Base-by-base conservation (phyloP, 1,140 invertebrate species). In the Lutraria rhynchaena region DNA sequence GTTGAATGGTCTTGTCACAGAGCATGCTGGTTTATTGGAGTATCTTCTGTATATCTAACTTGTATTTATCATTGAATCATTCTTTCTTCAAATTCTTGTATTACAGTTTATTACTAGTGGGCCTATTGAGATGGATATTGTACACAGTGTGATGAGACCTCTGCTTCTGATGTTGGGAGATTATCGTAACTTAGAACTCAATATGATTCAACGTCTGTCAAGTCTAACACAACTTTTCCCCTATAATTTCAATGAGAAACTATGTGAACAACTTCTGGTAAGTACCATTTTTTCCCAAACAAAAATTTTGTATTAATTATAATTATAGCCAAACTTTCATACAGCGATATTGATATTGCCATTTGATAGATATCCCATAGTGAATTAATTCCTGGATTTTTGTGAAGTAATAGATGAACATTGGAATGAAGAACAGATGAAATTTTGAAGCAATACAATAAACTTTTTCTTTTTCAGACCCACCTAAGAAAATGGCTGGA, bases 171-270 rank as follows among this genome's bases (percentile, higher is more conserved):
- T 95, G 0, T 91, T 99, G 9, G 96, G 96, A 0, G 97, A 99
- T 90, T 96, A 97, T 84, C 94, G 97, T 55, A 96, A 96, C 87
- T 93, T 99, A 2, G 98, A 95, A 37, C 93, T 98, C n/a, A 97
- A 96, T 86, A 95, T 96, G 17, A 95, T 98, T 2, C 96, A 97
- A 89, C 93, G 97, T 41, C 91, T 99, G 0, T 97, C 96, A 0
- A 99, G 97, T 90, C 93, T 99, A n/a, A 98, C 98, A 0, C 97
- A 98, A 92, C 93, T 99, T 0, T 99, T 99, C 89, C 98, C 98
- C 0, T 95, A 96, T 51, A 96, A 96, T 22, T 99, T 99, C 88
- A 98, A 97, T 87, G 98, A 99, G 86, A 98, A 98, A 85, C 93
- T 99, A 0, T 99, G 97, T 92, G 97, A 99, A 87, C 97, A 98